Conservation (phyloP, 1,140 invertebrate genomes). For the Drosophila quadrilineata region DNA sequence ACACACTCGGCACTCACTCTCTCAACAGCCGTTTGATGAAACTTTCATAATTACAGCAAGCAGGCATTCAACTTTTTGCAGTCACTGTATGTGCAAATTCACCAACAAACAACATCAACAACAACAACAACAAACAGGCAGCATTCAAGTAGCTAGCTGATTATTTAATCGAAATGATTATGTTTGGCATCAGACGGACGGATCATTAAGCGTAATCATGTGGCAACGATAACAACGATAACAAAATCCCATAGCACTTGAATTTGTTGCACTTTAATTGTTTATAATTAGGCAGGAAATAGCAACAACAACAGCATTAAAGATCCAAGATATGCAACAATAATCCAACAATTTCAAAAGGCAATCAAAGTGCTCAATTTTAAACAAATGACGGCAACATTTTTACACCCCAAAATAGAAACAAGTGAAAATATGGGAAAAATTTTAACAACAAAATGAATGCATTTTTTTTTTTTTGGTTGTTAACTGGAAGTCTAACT, state of each 20-base stretch:
- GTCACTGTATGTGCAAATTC: constrained; percentile 56
- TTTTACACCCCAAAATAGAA: not conserved
- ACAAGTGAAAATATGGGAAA: not conserved
- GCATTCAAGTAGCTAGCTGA: constrained; percentile 63
- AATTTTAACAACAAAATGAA: no score
- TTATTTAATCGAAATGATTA: constrained; percentile 78
- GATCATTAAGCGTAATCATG: constrained; percentile 71
- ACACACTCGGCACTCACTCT: constrained; percentile 31
- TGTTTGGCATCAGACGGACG: constrained; percentile 62
- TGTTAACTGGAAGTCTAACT: no score
- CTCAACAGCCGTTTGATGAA: constrained; percentile 44
- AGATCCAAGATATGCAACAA: constrained; percentile 14
- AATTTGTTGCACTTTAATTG: constrained; percentile 52
- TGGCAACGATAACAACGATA: constrained; percentile 42
- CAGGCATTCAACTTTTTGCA: constrained; percentile 44
- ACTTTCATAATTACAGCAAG: constrained; percentile 71
- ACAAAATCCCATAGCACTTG: constrained; percentile 13
- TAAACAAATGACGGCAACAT: constrained; percentile 7
- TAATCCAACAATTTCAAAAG: constrained; percentile 39
- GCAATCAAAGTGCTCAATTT: constrained; percentile 52
- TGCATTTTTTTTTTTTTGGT: no score
- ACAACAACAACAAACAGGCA: not conserved
- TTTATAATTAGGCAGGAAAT: constrained; percentile 66
- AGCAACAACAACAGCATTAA: no score
- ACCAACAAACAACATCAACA: constrained; percentile 1